Percentiles rank a stretch among this genome's conserved stretches.
Conservation (phyloP, 2,888 invertebrate species). For the Druceiella hillmani region DNA sequence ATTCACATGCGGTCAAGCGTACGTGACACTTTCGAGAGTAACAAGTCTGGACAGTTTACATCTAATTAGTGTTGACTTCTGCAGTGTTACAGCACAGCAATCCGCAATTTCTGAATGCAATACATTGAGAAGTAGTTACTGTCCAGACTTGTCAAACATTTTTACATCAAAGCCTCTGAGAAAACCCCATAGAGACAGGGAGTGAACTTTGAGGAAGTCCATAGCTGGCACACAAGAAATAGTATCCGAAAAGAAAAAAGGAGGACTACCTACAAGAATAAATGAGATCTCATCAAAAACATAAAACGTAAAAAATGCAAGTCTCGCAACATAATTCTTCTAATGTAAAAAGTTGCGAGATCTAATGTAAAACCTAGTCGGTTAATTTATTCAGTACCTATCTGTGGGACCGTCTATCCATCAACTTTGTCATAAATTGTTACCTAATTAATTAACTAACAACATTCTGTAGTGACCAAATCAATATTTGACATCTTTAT, state of each 20-base stretch:
- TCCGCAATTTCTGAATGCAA: constrained; percentile 9
- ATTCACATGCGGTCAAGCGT: constrained; percentile 19
- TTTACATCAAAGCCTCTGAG: constrained; percentile 12
- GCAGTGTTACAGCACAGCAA: constrained; percentile 10
- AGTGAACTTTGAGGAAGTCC: constrained; percentile 13
- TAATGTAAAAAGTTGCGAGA: no score
- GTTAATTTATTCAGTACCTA: no score
- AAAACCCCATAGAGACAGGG: constrained; percentile 16
- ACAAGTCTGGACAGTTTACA: constrained; percentile 11
- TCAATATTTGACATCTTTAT: no score
- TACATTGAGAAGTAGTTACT: constrained; percentile 3
- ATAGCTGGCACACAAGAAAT: constrained; percentile 13
- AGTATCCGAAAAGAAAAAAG: constrained; percentile 11
- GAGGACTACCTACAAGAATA: no score
- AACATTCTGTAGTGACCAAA: no score
- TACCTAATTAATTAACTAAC: no score
- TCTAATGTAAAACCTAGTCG: no score
- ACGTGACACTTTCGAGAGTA: constrained; percentile 17
- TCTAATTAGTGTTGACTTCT: constrained; percentile 11
- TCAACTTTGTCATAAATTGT: no score
- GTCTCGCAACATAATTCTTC: no score
- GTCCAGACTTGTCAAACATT: constrained; percentile 14
- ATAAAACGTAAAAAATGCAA: no score
- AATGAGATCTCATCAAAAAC: no score
- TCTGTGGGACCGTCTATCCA: no score